Percentiles rank a stretch among this genome's conserved stretches.
phyloP scores from a whole-genome alignment of 30 jellyfish, hydroid and myxozoan species.

The Hydractinia echinata region DNA sequence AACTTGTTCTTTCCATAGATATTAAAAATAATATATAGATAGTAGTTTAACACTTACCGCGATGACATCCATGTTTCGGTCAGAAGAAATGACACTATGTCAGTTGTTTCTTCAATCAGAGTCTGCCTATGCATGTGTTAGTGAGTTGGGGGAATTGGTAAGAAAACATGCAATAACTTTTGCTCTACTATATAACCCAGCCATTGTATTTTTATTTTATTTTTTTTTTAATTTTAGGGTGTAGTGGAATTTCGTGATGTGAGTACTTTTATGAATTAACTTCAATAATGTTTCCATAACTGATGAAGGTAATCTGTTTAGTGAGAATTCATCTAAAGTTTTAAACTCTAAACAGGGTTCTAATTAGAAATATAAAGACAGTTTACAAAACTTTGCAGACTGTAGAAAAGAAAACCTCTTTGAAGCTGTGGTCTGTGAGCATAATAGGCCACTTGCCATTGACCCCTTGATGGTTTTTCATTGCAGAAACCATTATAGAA shows the following conservation, averaged over 20 bases:
- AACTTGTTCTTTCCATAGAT: too few relatives aligned
- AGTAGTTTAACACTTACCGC: not conserved
- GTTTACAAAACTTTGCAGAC: too few relatives aligned
- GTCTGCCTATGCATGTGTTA: constrained; percentile 93
- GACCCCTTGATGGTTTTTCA: too few relatives aligned
- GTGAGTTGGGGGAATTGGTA: constrained; percentile 95
- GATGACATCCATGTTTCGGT: constrained; percentile 86
- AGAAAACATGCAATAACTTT: not conserved
- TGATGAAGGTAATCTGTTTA: not conserved
- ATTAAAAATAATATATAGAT: too few relatives aligned
- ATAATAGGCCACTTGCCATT: too few relatives aligned
- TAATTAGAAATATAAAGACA: too few relatives aligned
- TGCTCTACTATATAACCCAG: not conserved
- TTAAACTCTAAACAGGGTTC: too few relatives aligned
- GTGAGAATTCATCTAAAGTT: not conserved
- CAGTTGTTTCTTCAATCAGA: constrained; percentile 91
- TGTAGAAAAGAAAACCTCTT: too few relatives aligned
- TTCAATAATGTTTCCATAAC: not conserved
- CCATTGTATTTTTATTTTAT: not conserved
- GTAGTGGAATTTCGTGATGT: constrained; percentile 95
- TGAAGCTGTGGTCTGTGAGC: too few relatives aligned
- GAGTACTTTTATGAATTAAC: constrained; percentile 27
- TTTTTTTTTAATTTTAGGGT: constrained; percentile 64
- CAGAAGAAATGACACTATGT: constrained; percentile 95
- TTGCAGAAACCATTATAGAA: too few relatives aligned